Evolutionary conservation across 23 tunicate genomes (phyloP), one percentile per base, ranked within the genome.

Genomic region (Styela clava): DNA sequence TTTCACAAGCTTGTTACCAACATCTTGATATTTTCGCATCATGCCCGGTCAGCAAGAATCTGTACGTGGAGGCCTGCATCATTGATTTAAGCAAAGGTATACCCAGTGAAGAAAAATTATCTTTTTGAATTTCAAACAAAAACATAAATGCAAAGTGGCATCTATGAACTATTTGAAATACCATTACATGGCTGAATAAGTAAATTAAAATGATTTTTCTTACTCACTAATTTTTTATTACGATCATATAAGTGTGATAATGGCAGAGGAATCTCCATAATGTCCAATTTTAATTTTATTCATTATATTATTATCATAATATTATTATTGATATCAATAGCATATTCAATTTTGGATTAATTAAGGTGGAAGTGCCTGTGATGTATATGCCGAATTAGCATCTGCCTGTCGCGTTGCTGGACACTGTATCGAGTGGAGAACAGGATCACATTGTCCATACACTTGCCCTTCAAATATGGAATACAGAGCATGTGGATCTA

Each of bases 361-460:
- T 74, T 2, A 28, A 93, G 98, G 89, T 82, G 98, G 93, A 64
- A 74, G 51, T 26, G 85, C 81, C 3, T 95, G 99, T 52, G 86
- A 89, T 9, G 96, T 86, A 5, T 63, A 82, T 32, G 69, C 88
- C 2, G 86, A 86, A 26, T 37, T 89, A 33, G 96, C 96, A 28
- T 68, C 84, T 3, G 86, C 91, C 64, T 95, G 99, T 63, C 77
- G 92, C 24, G 35, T n/a, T 1, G 74, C 32, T 20, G 91, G 89
- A 30, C 86, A 83, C 69, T 95, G 99, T 78, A 83, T 95, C 74
- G 99, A 95, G 56, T 95, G 96, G 96, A 83, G 99, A 86, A 79
- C 83, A 25, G 89, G 79, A 23, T 22, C 64, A 2, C 52, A 90
- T 35, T 95, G 99, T 33, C 99, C 99, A 73, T 69, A 35, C 44